These are phyloP conservation scores for Erpornis zantholeuca DNA, from an alignment of 2,113 vertebrate species.

Conservation along the genomic window DNA sequence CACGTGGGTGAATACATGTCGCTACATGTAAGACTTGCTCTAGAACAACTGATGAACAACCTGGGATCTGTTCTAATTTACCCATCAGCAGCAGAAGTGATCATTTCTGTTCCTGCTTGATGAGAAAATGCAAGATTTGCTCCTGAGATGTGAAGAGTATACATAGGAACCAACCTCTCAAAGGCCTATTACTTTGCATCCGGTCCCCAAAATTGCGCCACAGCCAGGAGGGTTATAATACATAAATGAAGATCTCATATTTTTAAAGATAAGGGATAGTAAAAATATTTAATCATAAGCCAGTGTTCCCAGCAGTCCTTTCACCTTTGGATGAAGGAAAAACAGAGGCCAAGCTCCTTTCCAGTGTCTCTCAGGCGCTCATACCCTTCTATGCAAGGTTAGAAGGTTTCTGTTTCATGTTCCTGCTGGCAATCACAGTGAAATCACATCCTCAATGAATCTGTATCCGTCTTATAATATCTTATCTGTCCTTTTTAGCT, in stretches of 20 bases:
- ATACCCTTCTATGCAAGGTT: not conserved
- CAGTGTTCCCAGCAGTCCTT: not conserved
- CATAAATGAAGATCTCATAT: not conserved
- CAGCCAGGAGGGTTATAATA: not conserved
- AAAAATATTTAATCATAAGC: not conserved
- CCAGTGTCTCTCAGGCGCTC: not conserved
- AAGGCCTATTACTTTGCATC: not conserved
- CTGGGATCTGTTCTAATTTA: not conserved
- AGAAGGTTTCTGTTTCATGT: not conserved
- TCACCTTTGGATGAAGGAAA: not conserved
- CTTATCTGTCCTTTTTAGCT: not conserved
- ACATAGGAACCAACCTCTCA: not conserved
- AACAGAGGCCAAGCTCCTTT: not conserved
- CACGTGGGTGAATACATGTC: not conserved
- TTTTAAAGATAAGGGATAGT: not conserved
- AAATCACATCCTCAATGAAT: not conserved
- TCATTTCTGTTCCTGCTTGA: not conserved
- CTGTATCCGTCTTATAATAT: not conserved
- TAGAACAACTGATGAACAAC: not conserved
- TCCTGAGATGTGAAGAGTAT: not conserved
- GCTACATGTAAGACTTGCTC: not conserved
- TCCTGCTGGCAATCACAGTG: not conserved
- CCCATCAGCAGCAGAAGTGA: not conserved
- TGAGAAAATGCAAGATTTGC: not conserved
- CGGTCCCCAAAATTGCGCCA: not conserved